Percentiles rank a stretch among this genome's conserved stretches.
phyloP scores from a whole-genome alignment of 1,140 invertebrate genomes.

The Anthonomus grandis region DNA sequence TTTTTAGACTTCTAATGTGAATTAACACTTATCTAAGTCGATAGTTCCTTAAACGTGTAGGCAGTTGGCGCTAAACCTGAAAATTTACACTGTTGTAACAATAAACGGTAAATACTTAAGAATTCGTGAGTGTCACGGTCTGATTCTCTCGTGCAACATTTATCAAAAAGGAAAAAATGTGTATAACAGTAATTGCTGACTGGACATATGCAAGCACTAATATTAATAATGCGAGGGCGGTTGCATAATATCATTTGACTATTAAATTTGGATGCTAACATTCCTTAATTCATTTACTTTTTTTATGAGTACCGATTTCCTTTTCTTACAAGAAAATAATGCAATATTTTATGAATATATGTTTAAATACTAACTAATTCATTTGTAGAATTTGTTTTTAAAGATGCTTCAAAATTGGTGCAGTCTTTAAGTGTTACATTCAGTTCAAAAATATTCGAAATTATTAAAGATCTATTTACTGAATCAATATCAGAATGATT shows the following conservation, averaged over 20 bases:
- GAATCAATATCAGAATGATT: no score
- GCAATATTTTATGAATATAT: no score
- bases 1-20: no score
- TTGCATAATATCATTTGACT: conserved; percentile 9
- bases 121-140: conserved; percentile 27
- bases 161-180: conserved; percentile 17
- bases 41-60: conserved; percentile 18
- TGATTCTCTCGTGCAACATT: conserved; percentile 19
- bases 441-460: no score
- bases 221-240: conserved; percentile 7
- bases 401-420: no score
- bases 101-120: conserved; percentile 18
- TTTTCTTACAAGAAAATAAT: no score
- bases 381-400: no score
- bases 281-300: no score
- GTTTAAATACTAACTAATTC: no score
- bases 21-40: not conserved
- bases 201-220: conserved; percentile 2
- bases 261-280: conserved; percentile 5
- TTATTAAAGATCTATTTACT: no score
- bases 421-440: no score
- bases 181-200: conserved; percentile 13
- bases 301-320: no score
- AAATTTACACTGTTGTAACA: conserved; percentile 21
- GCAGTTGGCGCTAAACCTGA: conserved; percentile 4